phyloP scores from a whole-genome alignment of 1,140 invertebrate species.

The Caerostris extrusa region DNA sequence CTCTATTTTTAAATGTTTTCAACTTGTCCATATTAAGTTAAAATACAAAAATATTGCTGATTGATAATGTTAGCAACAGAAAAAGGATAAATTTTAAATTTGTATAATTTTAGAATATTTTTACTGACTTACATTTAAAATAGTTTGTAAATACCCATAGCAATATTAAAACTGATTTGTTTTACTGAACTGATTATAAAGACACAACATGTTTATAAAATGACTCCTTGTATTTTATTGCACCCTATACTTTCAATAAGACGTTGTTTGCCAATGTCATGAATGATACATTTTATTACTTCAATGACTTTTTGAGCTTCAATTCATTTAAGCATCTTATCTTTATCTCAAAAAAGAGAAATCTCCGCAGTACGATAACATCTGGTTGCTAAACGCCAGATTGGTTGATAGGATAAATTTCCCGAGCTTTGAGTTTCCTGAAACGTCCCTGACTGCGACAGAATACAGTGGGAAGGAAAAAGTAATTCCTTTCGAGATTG shows the following conservation, averaged over 20 bases:
- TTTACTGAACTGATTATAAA: no score
- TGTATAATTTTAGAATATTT: no score
- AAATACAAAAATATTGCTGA: no score
- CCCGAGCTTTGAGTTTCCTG: not conserved
- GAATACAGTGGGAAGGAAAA: not conserved
- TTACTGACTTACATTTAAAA: no score
- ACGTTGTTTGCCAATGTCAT: not conserved
- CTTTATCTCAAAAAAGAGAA: not conserved
- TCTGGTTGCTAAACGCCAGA: not conserved
- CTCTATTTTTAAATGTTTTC: no score
- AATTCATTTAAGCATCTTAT: not conserved
- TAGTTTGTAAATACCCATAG: no score
- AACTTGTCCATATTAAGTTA: no score
- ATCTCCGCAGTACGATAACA: not conserved
- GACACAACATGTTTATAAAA: not conserved
- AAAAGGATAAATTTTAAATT: no score
- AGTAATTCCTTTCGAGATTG: slow-evolving; percentile 27
- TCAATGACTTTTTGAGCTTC: not conserved
- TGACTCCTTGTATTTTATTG: not conserved
- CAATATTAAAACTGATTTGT: no score
- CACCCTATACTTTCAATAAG: not conserved
- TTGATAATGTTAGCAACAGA: no score
- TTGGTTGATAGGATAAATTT: not conserved
- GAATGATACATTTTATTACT: not conserved
- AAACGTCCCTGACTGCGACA: not conserved